Evolutionary conservation across 2,797 vertebrate genomes (phyloP), one percentile per base, ranked within the genome.

Genomic region (Amazona ochrocephala): DNA sequence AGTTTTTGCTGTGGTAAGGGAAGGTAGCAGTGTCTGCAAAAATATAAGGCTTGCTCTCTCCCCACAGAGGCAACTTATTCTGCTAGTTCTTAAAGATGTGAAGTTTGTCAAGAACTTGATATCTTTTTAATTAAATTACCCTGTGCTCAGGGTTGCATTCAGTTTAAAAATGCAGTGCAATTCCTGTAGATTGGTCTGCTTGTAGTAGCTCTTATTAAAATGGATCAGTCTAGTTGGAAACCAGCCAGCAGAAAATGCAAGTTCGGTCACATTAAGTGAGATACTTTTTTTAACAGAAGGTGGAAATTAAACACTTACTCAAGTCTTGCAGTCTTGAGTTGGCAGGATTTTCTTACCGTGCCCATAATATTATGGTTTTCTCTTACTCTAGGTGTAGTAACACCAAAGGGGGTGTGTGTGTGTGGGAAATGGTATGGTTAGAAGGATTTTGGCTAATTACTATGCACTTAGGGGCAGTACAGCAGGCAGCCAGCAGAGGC

Each of bases 241-340:
- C 11, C 7, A 54, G 51, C 68, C 92, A 95, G 54, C 34, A 66
- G 66, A 51, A 87, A 89, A 44, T 34, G 39, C 6, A 30, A 73
- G 39, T 84, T 73, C 71, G 71, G 74, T 84, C 87, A 67, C 1
- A 3, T 79, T 66, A 54, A 89, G 34, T 39, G 64, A 92, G 80
- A 62, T 58, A 34, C 60, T 78, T 91, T 88, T 90, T 90, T 54
- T 47, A 95, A 65, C 65, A 85, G 64, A 79, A 89, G 19, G 86
- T 93, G 93, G 93, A 96, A 95, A 95, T 95, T 92, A 95, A 97
- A 95, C 94, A 96, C 94, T 95, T 93, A 90, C 71, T 94, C 93
- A 96, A 95, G 65, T 15, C 86, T 44, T 94, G 65, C 37, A 84
- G 80, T 44, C 64, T 78, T 82, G 53, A 76, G n/a, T 81, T 95